Evolutionary conservation across 2,797 vertebrate genomes (phyloP), one percentile per base, ranked within the genome.

Genomic region (Poliocrania exsul): DNA sequence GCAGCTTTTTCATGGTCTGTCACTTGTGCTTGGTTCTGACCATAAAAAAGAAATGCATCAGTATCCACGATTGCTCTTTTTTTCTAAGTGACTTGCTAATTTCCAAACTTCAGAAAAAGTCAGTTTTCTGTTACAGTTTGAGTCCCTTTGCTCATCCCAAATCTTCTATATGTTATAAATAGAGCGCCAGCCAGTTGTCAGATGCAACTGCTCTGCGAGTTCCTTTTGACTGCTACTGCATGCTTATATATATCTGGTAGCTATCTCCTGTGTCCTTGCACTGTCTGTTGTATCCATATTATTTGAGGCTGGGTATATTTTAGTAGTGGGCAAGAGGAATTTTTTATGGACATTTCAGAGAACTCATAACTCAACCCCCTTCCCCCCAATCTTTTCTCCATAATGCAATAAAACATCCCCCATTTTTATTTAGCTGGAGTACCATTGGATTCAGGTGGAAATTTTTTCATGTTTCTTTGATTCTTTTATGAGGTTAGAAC

Each of bases 101-200:
- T 92, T 83, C 23, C 26, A 53, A 33, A 81, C 57, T 86, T 69
- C 61, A 86, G 58, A 74, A 83, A 44, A 90, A 56, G 5, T 18
- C 42, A 54, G 5, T 33, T 92, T 92, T 14, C 17, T 66, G 61
- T 56, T 74, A 17, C 61, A 65, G 50, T 70, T 67, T 62, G 61
- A 89, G 35, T 78, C 7, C 8, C 33, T 24, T 77, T 81, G 18
- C 38, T 92, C 50, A 65, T 83, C 29, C 26, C 29, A 58, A 42
- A 29, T 85, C 86, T 92, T 85, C 57, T 75, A 4, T 81, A 8
- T 42, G 72, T 81, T 93, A 58, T 90, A 95, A 96, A 95, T 93
- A 94, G 16, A 44, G 9, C 1, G 3, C 66, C 78, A 88, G 42
- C 53, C 79, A 50, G 29, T 37, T 89, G 81, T 89, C 86, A 83